Conservation (phyloP, 2,888 invertebrate genomes). For the Rugalucina vietnamica region DNA sequence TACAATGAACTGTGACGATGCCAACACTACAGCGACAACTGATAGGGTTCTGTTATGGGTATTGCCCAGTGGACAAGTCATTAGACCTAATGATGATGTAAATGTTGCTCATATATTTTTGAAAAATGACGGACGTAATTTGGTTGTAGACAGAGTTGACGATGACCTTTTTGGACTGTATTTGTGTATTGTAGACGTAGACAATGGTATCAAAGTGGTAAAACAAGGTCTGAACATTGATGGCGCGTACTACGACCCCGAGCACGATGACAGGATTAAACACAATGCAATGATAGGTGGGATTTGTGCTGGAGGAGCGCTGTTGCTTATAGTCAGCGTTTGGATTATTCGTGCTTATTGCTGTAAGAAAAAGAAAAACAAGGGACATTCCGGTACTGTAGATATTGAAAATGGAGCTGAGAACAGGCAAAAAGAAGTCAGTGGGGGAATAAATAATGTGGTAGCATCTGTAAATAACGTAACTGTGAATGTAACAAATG, state of each 20-base stretch:
- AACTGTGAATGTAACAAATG: background rate
- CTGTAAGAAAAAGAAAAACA: background rate
- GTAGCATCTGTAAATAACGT: background rate
- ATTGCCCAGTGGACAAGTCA: background rate
- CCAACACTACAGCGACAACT: background rate
- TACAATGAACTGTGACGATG: background rate
- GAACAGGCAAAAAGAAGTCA: background rate
- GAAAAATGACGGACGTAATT: background rate
- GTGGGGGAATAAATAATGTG: background rate
- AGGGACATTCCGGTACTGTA: no score
- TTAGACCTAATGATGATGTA: background rate
- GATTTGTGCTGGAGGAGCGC: background rate
- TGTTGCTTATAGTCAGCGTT: background rate
- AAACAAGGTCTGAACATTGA: background rate
- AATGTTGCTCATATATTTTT: background rate
- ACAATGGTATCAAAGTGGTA: background rate
- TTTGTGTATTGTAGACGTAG: background rate
- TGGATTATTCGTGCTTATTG: background rate
- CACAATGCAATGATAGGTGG: slow-evolving; percentile 14
- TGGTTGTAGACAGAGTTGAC: background rate
- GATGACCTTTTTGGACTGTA: slow-evolving; percentile 9
- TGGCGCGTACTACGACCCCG: slow-evolving; percentile 4
- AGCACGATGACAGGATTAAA: background rate
- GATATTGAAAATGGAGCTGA: background rate
- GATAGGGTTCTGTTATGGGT: background rate